Base-by-base conservation (phyloP, 2,888 invertebrate genomes). In the Eurois occulta region DNA sequence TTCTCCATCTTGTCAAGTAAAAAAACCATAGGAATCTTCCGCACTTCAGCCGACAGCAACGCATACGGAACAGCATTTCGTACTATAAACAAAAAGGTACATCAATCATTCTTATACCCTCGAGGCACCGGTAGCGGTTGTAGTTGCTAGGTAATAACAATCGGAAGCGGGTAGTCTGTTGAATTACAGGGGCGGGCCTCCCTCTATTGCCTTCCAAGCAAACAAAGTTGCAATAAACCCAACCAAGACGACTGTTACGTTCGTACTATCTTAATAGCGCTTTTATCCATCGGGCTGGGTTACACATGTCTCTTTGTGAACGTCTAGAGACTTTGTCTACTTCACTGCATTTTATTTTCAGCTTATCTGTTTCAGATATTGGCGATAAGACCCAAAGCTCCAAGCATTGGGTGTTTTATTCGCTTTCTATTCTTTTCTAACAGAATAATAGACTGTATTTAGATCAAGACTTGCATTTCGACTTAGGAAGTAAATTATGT, bases 171-270 rank as follows among this genome's bases (percentile, higher is more conserved):
- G 91, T 86, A 90, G 91, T 91, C 88, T 88, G 91, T 91, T 91
- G 92, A 92, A 92, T 93, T 92, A 93, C 90, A 87, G 89, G 90
- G 92, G 91, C 91, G 91, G 93, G 89, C 90, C 88, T 86, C 78
- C 90, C 87, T 87, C 94, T 95, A 94, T 95, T 95, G 95, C 93
- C 92, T 91, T 89, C 90, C 89, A 91, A 91, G 94, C 94, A 95
- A 95, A 95, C 94, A 96, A 90, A 94, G 94, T 94, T 94, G 95
- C 95, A 96, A 96, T 95, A 96, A 95, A 95, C 93, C 92, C 91
- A 91, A 88, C 91, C 92, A 91, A 95, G 94, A 93, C 93, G 93
- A 89, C 90, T 91, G 91, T 92, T 85, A 92, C 77, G 92, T 91
- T 94, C 93, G 92, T 85, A 85, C 87, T 85, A 86, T 87, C 89